Evolutionary conservation across 2,888 invertebrate species (phyloP).

Genomic region (Melinaea marsaeus): DNA sequence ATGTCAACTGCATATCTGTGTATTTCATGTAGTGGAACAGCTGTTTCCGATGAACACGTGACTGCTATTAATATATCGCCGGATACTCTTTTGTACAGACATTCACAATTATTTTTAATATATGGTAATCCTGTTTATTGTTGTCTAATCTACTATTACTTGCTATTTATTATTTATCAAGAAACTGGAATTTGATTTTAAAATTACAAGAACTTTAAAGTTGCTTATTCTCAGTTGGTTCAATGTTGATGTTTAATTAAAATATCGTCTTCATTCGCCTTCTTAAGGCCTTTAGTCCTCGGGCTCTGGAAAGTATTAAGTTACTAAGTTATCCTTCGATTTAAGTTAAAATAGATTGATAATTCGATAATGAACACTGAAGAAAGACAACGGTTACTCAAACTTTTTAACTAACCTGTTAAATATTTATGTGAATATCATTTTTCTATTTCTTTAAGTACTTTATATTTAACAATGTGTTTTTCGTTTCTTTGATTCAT

Average conservation of each 20-base stretch:
- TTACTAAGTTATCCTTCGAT: background rate
- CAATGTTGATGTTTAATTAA: background rate
- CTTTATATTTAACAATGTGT: too few relatives aligned
- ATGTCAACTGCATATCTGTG: background rate
- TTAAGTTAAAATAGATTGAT: background rate
- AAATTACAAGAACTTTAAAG: background rate
- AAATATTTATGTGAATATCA: too few relatives aligned
- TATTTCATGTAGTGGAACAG: slow-evolving; percentile 1
- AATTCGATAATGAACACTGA: slow-evolving; percentile 1
- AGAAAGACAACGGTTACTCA: background rate
- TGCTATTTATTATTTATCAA: background rate
- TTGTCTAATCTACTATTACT: too few relatives aligned
- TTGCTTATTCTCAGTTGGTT: background rate
- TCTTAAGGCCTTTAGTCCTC: background rate
- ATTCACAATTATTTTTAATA: too few relatives aligned
- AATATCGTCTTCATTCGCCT: background rate
- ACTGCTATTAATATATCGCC: background rate
- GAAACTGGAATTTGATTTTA: background rate
- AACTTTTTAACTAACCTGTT: background rate
- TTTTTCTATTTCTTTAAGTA: too few relatives aligned
- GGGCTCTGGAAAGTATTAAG: background rate
- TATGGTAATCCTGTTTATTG: too few relatives aligned
- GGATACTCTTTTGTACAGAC: background rate
- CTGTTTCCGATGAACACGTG: background rate
- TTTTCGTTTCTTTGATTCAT: too few relatives aligned